Evolutionary conservation across 2,797 vertebrate genomes (phyloP).

Genomic region (Poeciliopsis gracilis): DNA sequence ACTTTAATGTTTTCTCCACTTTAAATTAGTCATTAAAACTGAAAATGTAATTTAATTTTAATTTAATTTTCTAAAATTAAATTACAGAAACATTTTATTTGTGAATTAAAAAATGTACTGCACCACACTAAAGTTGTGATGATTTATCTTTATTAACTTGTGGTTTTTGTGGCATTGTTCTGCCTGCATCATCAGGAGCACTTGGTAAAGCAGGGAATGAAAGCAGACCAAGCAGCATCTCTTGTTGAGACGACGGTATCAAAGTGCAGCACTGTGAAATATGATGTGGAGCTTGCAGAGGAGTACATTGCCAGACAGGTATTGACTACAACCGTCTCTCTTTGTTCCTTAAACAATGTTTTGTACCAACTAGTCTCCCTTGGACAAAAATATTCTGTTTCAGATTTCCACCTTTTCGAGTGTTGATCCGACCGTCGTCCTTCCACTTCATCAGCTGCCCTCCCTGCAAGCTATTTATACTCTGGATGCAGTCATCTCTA

Average conservation of each 20-base stretch:
- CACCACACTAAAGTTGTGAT: neutral
- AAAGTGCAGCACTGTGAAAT: constrained; percentile 93
- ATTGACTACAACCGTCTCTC: neutral
- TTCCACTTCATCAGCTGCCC: constrained; percentile 91
- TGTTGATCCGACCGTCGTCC: constrained; percentile 87
- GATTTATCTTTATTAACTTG: neutral
- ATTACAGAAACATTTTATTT: neutral
- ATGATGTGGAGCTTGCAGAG: constrained; percentile 95
- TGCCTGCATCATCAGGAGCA: constrained; percentile 83
- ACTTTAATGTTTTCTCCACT: neutral
- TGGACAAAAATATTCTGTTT: constrained; percentile 35
- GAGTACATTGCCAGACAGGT: constrained; percentile 98
- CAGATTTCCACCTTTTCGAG: constrained; percentile 96
- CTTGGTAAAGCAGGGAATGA: constrained; percentile 94
- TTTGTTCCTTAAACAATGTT: neutral
- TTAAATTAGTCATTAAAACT: neutral
- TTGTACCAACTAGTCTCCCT: neutral
- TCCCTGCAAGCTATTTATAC: constrained; percentile 96
- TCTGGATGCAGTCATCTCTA: constrained; percentile 95
- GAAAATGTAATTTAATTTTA: neutral
- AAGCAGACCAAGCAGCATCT: constrained; percentile 87
- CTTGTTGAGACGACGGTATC: constrained; percentile 86
- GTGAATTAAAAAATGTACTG: neutral
- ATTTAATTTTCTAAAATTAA: constrained; percentile 2
- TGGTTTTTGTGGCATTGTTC: constrained; percentile 25